These are phyloP conservation scores for Automeris io DNA, from an alignment of 2,888 invertebrate species.

Conservation along the genomic window DNA sequence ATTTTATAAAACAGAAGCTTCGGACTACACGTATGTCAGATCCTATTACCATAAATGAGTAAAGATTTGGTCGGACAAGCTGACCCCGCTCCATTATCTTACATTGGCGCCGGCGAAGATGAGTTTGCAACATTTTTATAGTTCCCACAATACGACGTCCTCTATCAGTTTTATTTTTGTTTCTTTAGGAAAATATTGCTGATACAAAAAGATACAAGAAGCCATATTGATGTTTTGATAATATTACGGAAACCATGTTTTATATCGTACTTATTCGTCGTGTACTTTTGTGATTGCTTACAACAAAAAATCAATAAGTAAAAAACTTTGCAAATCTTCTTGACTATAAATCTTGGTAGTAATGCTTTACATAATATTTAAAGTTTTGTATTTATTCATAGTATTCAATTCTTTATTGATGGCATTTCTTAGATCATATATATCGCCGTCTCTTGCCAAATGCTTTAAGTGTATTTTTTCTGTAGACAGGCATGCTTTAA, in stretches of 20 bases:
- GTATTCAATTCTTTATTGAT: too few species aligned
- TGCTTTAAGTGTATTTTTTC: too few species aligned
- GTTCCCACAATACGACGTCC: slow-evolving; percentile 23
- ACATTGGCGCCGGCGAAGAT: slow-evolving; percentile 38
- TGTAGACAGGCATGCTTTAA: too few species aligned
- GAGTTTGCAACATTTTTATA: slow-evolving; percentile 48
- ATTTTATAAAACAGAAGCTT: slow-evolving; percentile 20
- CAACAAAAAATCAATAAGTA: too few species aligned
- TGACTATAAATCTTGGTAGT: too few species aligned
- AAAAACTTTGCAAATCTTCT: too few species aligned
- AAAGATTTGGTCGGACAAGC: slow-evolving; percentile 41
- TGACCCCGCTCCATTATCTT: slow-evolving; percentile 46
- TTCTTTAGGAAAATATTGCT: slow-evolving; percentile 1
- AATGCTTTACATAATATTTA: too few species aligned
- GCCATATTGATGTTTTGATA: background rate
- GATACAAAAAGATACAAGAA: background rate
- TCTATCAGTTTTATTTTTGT: slow-evolving; percentile 27
- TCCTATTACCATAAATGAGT: slow-evolving; percentile 52
- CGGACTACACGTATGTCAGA: slow-evolving; percentile 33
- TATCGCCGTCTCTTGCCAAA: too few species aligned
- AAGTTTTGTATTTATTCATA: too few species aligned
- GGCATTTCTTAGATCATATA: too few species aligned
- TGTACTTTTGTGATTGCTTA: background rate
- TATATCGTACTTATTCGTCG: background rate
- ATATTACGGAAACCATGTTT: background rate